Percentiles rank a stretch among this genome's conserved stretches.
These are phyloP conservation scores for Prionace glauca DNA, from an alignment of 2,797 vertebrate species.

Conservation along the genomic window DNA sequence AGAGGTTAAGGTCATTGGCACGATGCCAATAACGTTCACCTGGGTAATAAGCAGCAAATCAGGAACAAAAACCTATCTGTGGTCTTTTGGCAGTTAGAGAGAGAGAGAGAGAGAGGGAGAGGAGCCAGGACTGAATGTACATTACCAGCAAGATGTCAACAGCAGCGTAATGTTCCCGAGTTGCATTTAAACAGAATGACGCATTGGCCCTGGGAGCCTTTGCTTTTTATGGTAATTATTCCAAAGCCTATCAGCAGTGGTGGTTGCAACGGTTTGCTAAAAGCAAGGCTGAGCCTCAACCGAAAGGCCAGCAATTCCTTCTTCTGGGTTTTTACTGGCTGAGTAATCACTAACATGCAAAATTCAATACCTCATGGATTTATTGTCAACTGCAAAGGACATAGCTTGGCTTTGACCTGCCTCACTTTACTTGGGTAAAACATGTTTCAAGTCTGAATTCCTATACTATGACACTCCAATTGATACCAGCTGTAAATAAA, in stretches of 20 bases:
- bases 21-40: not conserved
- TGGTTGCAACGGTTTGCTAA: not conserved
- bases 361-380: constrained; percentile 28
- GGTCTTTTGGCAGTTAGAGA: not conserved
- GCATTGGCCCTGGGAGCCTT: constrained; percentile 5
- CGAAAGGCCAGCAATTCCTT: not conserved
- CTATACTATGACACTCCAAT: constrained; percentile 25
- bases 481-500: constrained; percentile 34
- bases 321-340: not conserved
- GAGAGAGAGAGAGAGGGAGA: not conserved
- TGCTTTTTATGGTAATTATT: constrained; percentile 31
- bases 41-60: not conserved
- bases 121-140: constrained; percentile 24
- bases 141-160: constrained; percentile 9
- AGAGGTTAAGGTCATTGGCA: not conserved
- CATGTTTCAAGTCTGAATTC: constrained; percentile 22
- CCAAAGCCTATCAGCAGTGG: not conserved
- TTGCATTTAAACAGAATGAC: constrained; percentile 26
- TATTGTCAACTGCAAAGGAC: constrained; percentile 27
- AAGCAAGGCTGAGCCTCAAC: not conserved
- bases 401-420: not conserved
- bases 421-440: constrained; percentile 16
- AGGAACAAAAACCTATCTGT: not conserved
- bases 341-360: constrained; percentile 15
- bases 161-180: constrained; percentile 17